Evolutionary conservation across 2,113 vertebrate genomes (phyloP).

Genomic region (Heterotilapia buettikoferi): DNA sequence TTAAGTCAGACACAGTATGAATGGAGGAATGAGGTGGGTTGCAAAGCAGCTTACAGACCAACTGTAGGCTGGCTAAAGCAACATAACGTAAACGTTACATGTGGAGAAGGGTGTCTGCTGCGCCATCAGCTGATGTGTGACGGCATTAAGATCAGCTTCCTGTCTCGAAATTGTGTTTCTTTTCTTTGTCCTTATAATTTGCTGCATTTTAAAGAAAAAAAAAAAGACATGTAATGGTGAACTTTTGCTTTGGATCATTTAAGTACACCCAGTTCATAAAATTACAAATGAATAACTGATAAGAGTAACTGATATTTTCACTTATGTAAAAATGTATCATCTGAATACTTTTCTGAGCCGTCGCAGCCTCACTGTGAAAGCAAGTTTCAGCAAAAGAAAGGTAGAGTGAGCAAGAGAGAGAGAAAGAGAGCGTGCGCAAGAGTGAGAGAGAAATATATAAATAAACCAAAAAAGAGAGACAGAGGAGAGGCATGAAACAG

Average conservation of each 20-base stretch:
- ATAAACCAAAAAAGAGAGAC: background rate
- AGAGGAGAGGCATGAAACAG: slow-evolving; percentile 54
- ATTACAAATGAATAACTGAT: background rate
- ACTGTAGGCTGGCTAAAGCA: background rate
- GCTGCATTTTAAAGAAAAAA: background rate
- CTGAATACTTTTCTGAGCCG: background rate
- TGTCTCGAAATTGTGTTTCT: background rate
- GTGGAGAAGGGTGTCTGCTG: background rate
- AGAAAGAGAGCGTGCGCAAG: background rate
- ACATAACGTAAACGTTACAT: background rate
- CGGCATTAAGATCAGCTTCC: background rate
- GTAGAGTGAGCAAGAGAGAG: background rate
- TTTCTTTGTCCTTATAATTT: background rate
- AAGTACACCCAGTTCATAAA: background rate
- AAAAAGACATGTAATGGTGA: background rate
- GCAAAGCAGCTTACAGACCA: background rate
- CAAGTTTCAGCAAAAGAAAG: background rate
- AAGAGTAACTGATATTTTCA: background rate
- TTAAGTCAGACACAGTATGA: background rate
- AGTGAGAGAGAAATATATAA: background rate
- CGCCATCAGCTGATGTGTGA: background rate
- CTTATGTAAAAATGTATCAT: background rate
- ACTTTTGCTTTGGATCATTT: background rate
- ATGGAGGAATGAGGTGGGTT: background rate
- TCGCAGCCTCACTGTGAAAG: background rate